phyloP scores from a whole-genome alignment of 2,888 invertebrate species.

The Tachina fera region DNA sequence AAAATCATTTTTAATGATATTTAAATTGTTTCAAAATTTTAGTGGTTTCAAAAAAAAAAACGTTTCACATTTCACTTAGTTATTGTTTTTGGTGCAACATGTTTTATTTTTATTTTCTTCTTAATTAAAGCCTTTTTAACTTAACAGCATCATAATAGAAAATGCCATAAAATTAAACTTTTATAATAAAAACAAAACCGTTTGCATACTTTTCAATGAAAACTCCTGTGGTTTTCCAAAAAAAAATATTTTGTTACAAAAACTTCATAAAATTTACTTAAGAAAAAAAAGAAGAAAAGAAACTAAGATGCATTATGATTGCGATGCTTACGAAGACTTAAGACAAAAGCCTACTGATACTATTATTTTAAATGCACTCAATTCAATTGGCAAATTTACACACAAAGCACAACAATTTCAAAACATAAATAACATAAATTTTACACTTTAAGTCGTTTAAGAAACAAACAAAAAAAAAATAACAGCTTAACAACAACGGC shows the following conservation, averaged over 20 bases:
- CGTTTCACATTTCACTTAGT: too few species aligned
- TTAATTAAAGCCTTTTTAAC: background rate
- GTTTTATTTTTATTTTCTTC: too few species aligned
- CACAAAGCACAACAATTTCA: conserved; percentile 40
- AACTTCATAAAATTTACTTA: background rate
- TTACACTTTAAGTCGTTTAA: conserved; percentile 59
- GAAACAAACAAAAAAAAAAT: conserved; percentile 44
- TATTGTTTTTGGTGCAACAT: too few species aligned
- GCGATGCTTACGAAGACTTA: conserved; percentile 40
- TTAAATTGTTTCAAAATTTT: too few species aligned
- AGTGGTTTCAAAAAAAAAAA: too few species aligned
- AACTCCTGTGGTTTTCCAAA: conserved; percentile 59
- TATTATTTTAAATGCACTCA: background rate
- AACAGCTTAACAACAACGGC: background rate
- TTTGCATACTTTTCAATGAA: conserved; percentile 50
- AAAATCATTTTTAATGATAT: too few species aligned
- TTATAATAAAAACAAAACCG: background rate
- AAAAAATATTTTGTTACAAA: conserved; percentile 1
- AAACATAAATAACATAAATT: conserved; percentile 70
- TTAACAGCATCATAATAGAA: conserved; percentile 1
- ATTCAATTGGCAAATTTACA: conserved; percentile 53
- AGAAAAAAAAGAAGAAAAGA: background rate
- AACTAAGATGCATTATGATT: conserved; percentile 1
- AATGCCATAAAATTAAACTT: conserved; percentile 44
- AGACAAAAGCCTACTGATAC: conserved; percentile 42